phyloP scores from a whole-genome alignment of 2,797 vertebrate genomes.

The Stomatorhinus walkeri region DNA sequence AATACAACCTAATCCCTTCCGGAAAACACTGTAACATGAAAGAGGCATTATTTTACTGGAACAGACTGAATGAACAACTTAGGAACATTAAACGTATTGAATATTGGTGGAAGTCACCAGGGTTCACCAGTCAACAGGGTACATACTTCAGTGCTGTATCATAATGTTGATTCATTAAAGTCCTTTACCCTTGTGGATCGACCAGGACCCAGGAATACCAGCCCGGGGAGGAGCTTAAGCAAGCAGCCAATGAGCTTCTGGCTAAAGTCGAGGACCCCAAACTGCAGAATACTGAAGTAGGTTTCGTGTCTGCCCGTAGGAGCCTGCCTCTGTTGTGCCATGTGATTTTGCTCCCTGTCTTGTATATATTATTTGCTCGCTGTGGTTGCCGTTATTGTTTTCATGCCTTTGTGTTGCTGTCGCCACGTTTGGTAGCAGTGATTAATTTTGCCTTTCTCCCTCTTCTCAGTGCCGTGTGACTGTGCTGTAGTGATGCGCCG shows the following conservation, averaged over 20 bases:
- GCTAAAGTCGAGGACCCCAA: slow-evolving; percentile 92
- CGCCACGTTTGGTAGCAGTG: neutral
- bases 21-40: neutral
- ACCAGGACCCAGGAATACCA: slow-evolving; percentile 86
- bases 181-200: neutral
- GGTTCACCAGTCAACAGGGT: neutral
- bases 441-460: neutral
- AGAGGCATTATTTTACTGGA: neutral
- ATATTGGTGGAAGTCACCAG: neutral
- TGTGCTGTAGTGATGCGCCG: slow-evolving; percentile 7
- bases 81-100: neutral
- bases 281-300: slow-evolving; percentile 88
- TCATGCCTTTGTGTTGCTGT: slow-evolving; percentile 2
- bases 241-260: slow-evolving; percentile 84
- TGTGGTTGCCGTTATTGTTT: slow-evolving; percentile 27
- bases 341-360: slow-evolving; percentile 18
- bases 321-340: neutral
- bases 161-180: neutral
- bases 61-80: neutral
- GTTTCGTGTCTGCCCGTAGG: slow-evolving; percentile 24
- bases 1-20: neutral
- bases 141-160: neutral
- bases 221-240: slow-evolving; percentile 79
- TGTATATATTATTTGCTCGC: slow-evolving; percentile 35
- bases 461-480: neutral